Conservation (phyloP, 1,140 invertebrate genomes). For the Pogonus chalceus region DNA sequence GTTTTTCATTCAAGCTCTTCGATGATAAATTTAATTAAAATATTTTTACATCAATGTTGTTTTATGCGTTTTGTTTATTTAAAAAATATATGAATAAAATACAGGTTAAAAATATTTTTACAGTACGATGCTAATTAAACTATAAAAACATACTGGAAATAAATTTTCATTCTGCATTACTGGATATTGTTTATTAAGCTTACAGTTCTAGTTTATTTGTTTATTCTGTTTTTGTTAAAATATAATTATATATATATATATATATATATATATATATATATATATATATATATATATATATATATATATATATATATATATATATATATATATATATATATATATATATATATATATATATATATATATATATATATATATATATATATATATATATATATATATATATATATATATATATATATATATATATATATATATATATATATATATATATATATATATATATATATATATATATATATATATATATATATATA, state of each 20-base stretch:
- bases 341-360: constrained; percentile 8
- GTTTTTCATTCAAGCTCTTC: too few species aligned
- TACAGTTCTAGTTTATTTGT: too few species aligned
- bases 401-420: constrained; percentile 9
- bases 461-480: constrained; percentile 15
- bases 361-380: constrained; percentile 9
- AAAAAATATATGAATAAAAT: too few species aligned
- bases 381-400: constrained; percentile 9
- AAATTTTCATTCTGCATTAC: too few species aligned
- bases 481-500: constrained; percentile 14
- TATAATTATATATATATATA: constrained; percentile 7
- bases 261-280: constrained; percentile 9
- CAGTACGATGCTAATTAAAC: too few species aligned
- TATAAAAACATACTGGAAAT: too few species aligned
- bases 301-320: constrained; percentile 9
- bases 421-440: constrained; percentile 9
- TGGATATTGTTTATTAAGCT: too few species aligned
- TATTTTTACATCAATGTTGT: too few species aligned
- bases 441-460: constrained; percentile 14
- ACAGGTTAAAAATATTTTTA: too few species aligned
- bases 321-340: constrained; percentile 4
- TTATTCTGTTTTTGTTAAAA: too few species aligned
- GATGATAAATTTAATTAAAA: too few species aligned
- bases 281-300: constrained; percentile 9
- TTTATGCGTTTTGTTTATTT: too few species aligned